phyloP scores from a whole-genome alignment of 35 echinoderm and acorn worm genomes.

The Apostichopus parvimensis region DNA sequence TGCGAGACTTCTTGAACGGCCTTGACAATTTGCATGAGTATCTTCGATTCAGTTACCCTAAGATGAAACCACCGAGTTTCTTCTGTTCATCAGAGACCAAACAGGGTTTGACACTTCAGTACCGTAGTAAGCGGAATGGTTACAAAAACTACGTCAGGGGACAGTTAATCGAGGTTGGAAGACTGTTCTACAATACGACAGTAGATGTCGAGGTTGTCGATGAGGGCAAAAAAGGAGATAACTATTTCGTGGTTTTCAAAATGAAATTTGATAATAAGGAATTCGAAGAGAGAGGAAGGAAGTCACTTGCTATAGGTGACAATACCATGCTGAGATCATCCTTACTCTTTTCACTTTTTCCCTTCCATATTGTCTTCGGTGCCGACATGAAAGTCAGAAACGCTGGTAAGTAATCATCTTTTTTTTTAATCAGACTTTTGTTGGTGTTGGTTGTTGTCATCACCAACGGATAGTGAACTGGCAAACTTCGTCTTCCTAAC shows the following conservation, averaged over 20 bases:
- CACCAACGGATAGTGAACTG: no score
- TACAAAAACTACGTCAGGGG: conserved; percentile 87
- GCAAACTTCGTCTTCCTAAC: no score
- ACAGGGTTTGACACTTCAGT: conserved; percentile 78
- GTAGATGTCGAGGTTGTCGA: conserved; percentile 68
- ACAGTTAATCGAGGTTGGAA: conserved; percentile 72
- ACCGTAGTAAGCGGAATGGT: conserved; percentile 69
- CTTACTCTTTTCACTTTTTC: conserved; percentile 82
- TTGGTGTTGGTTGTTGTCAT: background rate
- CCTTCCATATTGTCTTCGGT: conserved; percentile 86
- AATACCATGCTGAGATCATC: conserved; percentile 42
- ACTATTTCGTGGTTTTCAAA: conserved; percentile 57
- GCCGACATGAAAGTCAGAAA: conserved; percentile 76
- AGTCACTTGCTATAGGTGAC: conserved; percentile 35
- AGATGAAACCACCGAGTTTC: conserved; percentile 95
- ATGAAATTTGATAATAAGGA: conserved; percentile 85
- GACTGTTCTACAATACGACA: conserved; percentile 78
- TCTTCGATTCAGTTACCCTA: conserved; percentile 94
- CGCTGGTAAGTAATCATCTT: conserved; percentile 66
- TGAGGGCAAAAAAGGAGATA: conserved; percentile 56
- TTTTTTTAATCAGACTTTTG: background rate
- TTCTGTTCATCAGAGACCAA: conserved; percentile 79
- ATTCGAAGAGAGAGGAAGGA: conserved; percentile 57
- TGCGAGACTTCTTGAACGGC: conserved; percentile 91
- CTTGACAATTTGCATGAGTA: conserved; percentile 96